These are phyloP conservation scores for Rotaria socialis DNA, from an alignment of 2,888 invertebrate species.

Conservation along the genomic window DNA sequence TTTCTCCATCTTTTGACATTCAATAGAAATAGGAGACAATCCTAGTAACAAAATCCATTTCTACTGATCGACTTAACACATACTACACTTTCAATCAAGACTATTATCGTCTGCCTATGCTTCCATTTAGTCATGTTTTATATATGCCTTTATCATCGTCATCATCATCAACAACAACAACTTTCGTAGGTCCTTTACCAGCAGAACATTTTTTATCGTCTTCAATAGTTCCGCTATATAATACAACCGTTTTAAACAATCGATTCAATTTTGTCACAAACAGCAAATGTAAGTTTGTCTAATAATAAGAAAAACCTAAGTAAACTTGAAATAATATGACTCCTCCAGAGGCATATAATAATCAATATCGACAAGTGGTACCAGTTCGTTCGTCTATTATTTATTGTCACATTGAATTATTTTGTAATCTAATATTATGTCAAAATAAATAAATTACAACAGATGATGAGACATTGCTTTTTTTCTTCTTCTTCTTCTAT, in stretches of 20 bases:
- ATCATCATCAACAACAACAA: neutral
- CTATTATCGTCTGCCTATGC: neutral
- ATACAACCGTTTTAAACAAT: neutral
- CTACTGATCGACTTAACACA: neutral
- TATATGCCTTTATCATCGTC: slow-evolving; percentile 17
- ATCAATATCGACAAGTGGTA: too few relatives aligned
- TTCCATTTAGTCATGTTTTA: neutral
- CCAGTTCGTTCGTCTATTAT: too few relatives aligned
- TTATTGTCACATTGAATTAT: too few relatives aligned
- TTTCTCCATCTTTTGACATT: neutral
- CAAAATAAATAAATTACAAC: too few relatives aligned
- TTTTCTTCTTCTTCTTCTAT: neutral
- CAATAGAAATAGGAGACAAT: neutral
- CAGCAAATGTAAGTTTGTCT: neutral
- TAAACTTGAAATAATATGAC: too few relatives aligned
- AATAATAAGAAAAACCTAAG: neutral
- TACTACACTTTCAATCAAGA: neutral
- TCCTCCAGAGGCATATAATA: too few relatives aligned
- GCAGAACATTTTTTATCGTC: neutral
- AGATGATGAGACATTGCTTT: too few relatives aligned
- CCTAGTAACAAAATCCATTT: too few relatives aligned
- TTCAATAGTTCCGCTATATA: neutral
- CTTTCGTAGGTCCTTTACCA: neutral
- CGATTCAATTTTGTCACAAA: neutral
- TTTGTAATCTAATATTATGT: too few relatives aligned